Conservation (phyloP, 2,888 invertebrate genomes). For the Lithophane leautieri region DNA sequence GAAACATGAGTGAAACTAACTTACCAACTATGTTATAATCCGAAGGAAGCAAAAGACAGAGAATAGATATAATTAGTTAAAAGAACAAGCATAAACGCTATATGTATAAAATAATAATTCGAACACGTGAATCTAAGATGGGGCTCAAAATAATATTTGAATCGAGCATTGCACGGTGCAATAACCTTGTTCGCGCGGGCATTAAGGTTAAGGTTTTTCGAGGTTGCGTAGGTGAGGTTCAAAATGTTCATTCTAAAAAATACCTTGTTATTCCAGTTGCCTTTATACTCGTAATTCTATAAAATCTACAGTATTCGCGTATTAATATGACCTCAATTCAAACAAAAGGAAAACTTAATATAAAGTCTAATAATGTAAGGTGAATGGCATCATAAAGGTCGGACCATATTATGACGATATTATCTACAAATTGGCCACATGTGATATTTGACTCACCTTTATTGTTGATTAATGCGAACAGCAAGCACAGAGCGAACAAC, state of each 20-base stretch:
- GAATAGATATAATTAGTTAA: slow-evolving; percentile 48
- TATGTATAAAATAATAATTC: not conserved
- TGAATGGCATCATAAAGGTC: slow-evolving; percentile 40
- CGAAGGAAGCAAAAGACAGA: slow-evolving; percentile 57
- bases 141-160: slow-evolving; percentile 5
- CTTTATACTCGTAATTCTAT: slow-evolving; percentile 20
- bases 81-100: slow-evolving; percentile 18
- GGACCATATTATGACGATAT: slow-evolving; percentile 21
- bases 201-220: slow-evolving; percentile 27
- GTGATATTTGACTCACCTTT: slow-evolving; percentile 92
- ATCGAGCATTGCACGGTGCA: slow-evolving; percentile 32
- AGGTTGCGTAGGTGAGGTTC: slow-evolving; percentile 14
- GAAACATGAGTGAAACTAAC: slow-evolving; percentile 47
- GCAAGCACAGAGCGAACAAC: slow-evolving; percentile 96
- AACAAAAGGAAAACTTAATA: slow-evolving; percentile 24
- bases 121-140: not conserved
- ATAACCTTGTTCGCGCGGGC: slow-evolving; percentile 27
- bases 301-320: slow-evolving; percentile 25
- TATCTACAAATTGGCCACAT: slow-evolving; percentile 40
- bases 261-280: slow-evolving; percentile 1
- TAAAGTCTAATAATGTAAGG: slow-evolving; percentile 39
- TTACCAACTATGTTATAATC: slow-evolving; percentile 61
- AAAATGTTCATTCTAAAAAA: slow-evolving; percentile 22
- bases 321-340: slow-evolving; percentile 29
- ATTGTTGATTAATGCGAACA: slow-evolving; percentile 98